Conservation (phyloP, 2,888 invertebrate genomes). For the Brenthis daphne region DNA sequence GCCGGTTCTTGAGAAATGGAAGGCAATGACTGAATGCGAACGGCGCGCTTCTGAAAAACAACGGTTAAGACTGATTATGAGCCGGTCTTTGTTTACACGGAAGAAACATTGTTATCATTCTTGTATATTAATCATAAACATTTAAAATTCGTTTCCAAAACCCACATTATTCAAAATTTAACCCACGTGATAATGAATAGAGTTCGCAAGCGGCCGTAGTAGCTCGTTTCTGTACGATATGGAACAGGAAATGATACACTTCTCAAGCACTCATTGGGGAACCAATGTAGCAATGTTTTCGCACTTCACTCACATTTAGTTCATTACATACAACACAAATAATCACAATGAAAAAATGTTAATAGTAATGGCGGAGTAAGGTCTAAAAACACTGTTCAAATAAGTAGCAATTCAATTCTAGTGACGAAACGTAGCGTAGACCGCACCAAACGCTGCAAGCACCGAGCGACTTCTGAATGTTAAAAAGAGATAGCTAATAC, state of each 20-base stretch:
- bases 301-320: constrained; percentile 36
- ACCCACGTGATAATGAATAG: constrained; percentile 81
- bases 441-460: constrained; percentile 55
- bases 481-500: constrained; percentile 60
- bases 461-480: constrained; percentile 57
- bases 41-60: constrained; percentile 76
- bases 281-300: constrained; percentile 40
- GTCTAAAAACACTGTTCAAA: constrained; percentile 69
- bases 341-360: constrained; percentile 58
- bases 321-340: constrained; percentile 38
- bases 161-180: constrained; percentile 69
- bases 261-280: constrained; percentile 56
- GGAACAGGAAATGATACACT: constrained; percentile 79
- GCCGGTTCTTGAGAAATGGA: constrained; percentile 62
- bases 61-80: constrained; percentile 65
- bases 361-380: constrained; percentile 77
- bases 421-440: constrained; percentile 69
- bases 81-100: constrained; percentile 61
- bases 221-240: constrained; percentile 72
- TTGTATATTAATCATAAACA: constrained; percentile 42
- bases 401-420: constrained; percentile 64
- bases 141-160: constrained; percentile 47
- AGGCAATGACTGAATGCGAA: constrained; percentile 53
- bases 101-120: constrained; percentile 43
- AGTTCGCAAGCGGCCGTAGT: constrained; percentile 73